A percentile compares a stretch with the other conserved stretches of the same genome.
phyloP scores from a whole-genome alignment of 2,797 vertebrate species.

The Gorsachius magnificus region DNA sequence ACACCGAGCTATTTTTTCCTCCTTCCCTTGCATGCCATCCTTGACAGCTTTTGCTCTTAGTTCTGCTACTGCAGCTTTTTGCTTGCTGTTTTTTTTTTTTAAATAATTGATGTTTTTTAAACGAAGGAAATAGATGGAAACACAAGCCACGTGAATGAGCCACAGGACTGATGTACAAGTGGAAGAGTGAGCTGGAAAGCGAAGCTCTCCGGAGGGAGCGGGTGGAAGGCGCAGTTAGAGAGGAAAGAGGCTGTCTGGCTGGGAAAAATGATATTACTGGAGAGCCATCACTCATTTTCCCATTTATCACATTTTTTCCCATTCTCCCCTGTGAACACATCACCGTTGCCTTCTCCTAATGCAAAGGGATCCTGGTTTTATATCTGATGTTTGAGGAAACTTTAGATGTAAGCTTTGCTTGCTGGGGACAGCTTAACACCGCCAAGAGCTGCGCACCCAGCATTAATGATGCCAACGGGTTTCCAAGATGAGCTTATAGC shows the following conservation, averaged over 20 bases:
- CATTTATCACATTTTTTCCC: background rate
- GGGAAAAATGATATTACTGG: background rate
- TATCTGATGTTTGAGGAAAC: background rate
- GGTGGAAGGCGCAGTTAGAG: background rate
- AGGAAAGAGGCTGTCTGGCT: background rate
- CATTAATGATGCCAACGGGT: accelerated
- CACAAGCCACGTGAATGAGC: accelerated
- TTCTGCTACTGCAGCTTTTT: constrained; percentile 30
- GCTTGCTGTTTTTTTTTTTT: background rate
- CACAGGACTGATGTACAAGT: background rate
- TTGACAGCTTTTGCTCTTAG: constrained; percentile 28
- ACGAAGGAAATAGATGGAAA: background rate
- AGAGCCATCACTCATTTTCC: background rate
- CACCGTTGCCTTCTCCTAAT: background rate
- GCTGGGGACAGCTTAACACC: background rate
- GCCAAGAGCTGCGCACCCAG: background rate
- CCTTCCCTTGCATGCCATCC: background rate
- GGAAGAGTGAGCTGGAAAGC: background rate
- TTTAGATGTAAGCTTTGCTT: background rate
- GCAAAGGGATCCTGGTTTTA: background rate
- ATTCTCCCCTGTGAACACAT: background rate
- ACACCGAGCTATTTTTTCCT: constrained; percentile 3
- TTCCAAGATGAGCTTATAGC: background rate
- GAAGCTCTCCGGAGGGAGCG: background rate
- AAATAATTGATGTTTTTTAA: background rate